Conservation (phyloP, 1,140 invertebrate genomes). For the Amphibalanus amphitrite region DNA sequence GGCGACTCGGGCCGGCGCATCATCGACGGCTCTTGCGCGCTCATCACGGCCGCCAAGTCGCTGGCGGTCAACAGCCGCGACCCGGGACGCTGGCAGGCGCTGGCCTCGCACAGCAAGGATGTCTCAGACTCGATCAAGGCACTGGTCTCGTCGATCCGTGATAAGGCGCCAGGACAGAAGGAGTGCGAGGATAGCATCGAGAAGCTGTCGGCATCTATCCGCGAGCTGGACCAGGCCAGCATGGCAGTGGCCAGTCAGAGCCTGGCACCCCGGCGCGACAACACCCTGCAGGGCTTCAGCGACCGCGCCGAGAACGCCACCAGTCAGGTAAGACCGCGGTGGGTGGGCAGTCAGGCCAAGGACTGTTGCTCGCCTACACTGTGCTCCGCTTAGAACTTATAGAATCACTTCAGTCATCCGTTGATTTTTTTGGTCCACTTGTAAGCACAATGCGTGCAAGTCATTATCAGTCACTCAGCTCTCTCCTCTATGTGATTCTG, state of each 20-base stretch:
- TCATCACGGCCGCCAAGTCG: constrained; percentile 78
- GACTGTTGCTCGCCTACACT: no score
- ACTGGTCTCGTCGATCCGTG: constrained; percentile 75
- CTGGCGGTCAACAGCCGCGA: constrained; percentile 76
- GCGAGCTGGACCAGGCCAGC: constrained; percentile 69
- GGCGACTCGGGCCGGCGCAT: constrained; percentile 56
- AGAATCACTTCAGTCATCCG: no score
- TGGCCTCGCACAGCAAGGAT: constrained; percentile 81
- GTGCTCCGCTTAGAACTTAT: no score
- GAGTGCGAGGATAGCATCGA: constrained; percentile 78
- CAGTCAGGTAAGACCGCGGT: constrained; percentile 37
- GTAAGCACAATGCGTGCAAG: no score
- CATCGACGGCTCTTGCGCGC: constrained; percentile 64
- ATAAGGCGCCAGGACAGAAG: constrained; percentile 85
- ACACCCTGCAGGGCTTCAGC: constrained; percentile 55
- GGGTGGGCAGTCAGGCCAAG: no score
- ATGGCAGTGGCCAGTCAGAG: constrained; percentile 72
- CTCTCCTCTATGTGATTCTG: no score
- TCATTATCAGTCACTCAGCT: no score
- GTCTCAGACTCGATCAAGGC: constrained; percentile 93
- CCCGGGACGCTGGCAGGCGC: constrained; percentile 77
- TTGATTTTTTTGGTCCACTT: no score
- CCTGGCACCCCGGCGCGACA: constrained; percentile 47
- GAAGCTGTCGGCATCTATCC: constrained; percentile 50
- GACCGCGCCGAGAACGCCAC: constrained; percentile 49